Conservation (phyloP, 1,140 invertebrate genomes). For the Stegodyphus mimosarum region DNA sequence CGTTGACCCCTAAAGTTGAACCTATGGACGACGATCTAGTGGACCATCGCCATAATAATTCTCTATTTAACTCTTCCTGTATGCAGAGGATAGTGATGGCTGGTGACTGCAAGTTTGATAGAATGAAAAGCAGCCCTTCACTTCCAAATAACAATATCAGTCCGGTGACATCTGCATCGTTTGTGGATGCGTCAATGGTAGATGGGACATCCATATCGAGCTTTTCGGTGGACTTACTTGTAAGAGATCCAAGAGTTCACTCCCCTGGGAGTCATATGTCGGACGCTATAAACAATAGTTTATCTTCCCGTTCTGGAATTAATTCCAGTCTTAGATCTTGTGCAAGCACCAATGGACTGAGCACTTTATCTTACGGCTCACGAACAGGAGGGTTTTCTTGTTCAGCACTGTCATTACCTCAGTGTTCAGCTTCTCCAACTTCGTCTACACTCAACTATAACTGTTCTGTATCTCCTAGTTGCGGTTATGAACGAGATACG, state of each 20-base stretch:
- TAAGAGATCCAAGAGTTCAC: slow-evolving; percentile 41
- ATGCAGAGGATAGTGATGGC: slow-evolving; percentile 45
- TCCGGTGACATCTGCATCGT: slow-evolving; percentile 13
- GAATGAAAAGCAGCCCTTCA: slow-evolving; percentile 41
- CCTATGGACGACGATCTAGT: slow-evolving; percentile 48
- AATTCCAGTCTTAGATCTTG: slow-evolving; percentile 28
- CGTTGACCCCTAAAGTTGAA: slow-evolving; percentile 47
- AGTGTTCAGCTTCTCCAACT: slow-evolving; percentile 42
- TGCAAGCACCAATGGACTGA: slow-evolving; percentile 37
- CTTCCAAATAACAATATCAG: slow-evolving; percentile 18
- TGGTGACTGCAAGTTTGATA: slow-evolving; percentile 51
- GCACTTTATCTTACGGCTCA: slow-evolving; percentile 17
- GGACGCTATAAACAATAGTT: slow-evolving; percentile 26
- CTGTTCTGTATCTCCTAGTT: slow-evolving; percentile 42
- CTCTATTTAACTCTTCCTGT: slow-evolving; percentile 43
- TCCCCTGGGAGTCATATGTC: slow-evolving; percentile 32
- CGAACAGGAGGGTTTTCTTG: slow-evolving; percentile 21
- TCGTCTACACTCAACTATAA: slow-evolving; percentile 27
- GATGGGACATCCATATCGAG: slow-evolving; percentile 36
- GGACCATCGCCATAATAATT: slow-evolving; percentile 39
- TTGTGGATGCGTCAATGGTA: slow-evolving; percentile 3
- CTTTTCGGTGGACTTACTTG: slow-evolving; percentile 52
- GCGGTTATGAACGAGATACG: slow-evolving; percentile 21
- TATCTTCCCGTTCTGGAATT: slow-evolving; percentile 16
- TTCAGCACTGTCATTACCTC: slow-evolving; percentile 25